phyloP scores from a whole-genome alignment of 2,797 vertebrate genomes.

The Sphenopsis melanotis region DNA sequence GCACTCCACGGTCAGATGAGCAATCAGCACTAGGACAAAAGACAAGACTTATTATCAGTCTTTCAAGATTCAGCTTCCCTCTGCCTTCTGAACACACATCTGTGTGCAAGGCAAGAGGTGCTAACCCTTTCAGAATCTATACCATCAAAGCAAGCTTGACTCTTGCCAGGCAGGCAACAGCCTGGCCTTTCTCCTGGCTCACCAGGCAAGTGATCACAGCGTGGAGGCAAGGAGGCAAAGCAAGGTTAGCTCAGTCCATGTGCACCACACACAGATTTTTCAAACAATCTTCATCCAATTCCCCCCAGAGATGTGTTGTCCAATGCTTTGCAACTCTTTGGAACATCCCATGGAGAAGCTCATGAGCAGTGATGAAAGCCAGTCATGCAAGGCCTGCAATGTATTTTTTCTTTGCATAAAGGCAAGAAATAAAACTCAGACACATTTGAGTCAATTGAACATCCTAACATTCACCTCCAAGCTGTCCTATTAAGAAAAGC shows the following conservation, averaged over 20 bases:
- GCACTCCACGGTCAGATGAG: background rate
- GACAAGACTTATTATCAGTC: constrained; percentile 16
- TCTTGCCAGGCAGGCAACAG: background rate
- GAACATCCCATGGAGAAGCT: background rate
- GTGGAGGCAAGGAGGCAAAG: background rate
- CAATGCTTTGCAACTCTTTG: background rate
- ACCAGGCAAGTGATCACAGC: background rate
- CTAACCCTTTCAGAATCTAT: background rate
- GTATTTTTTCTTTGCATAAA: background rate
- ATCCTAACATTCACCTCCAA: background rate
- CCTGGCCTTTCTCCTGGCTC: background rate
- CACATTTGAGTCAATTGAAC: background rate
- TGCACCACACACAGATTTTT: background rate
- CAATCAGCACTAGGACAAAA: constrained; percentile 46
- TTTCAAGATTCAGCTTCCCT: constrained; percentile 21
- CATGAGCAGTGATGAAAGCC: background rate
- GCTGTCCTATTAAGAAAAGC: background rate
- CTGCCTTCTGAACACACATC: background rate
- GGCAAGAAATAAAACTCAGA: background rate
- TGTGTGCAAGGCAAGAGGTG: background rate
- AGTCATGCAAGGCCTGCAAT: background rate
- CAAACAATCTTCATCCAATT: background rate
- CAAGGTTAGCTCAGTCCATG: background rate
- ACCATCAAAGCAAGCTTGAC: background rate
- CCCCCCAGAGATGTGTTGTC: background rate